phyloP scores from a whole-genome alignment of 1,140 invertebrate species.

The Diploscapter pachys region DNA sequence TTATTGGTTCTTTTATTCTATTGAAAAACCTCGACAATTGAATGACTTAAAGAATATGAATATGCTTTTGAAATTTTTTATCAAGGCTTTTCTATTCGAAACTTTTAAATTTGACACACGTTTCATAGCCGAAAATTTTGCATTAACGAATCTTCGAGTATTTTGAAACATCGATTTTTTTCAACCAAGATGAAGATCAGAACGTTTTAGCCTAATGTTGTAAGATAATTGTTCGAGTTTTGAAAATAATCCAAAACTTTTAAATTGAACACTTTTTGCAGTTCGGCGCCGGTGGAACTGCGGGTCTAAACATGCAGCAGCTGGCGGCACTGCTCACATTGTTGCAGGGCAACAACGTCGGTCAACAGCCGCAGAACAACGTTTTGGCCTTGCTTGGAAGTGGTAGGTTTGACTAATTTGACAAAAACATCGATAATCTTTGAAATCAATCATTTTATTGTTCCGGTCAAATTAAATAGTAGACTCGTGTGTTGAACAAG shows the following conservation, averaged over 20 bases:
- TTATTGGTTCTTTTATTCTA: background rate
- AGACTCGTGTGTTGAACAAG: too few species aligned
- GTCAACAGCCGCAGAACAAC: conserved; percentile 46
- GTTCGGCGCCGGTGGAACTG: conserved; percentile 1
- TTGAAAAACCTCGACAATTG: background rate
- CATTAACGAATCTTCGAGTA: background rate
- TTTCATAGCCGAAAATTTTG: background rate
- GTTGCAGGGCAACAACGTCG: conserved; percentile 22
- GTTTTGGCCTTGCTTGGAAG: conserved; percentile 43
- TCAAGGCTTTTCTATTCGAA: too few species aligned
- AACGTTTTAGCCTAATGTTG: background rate
- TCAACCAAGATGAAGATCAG: background rate
- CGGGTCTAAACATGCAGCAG: conserved; percentile 30
- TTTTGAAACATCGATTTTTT: too few species aligned
- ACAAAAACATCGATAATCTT: conserved; percentile 15
- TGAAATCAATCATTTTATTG: too few species aligned
- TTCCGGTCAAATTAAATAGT: too few species aligned
- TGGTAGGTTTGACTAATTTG: conserved; percentile 26
- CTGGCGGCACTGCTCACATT: conserved; percentile 21
- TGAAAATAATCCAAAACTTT: background rate
- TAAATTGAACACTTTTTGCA: conserved; percentile 1
- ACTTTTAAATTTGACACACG: background rate
- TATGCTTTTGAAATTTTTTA: too few species aligned
- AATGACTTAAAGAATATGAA: too few species aligned
- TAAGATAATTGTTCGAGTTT: background rate